Evolutionary conservation across 2,797 vertebrate species (phyloP), one percentile per base, ranked within the genome.

Genomic region (Sarcophilus harrisii): DNA sequence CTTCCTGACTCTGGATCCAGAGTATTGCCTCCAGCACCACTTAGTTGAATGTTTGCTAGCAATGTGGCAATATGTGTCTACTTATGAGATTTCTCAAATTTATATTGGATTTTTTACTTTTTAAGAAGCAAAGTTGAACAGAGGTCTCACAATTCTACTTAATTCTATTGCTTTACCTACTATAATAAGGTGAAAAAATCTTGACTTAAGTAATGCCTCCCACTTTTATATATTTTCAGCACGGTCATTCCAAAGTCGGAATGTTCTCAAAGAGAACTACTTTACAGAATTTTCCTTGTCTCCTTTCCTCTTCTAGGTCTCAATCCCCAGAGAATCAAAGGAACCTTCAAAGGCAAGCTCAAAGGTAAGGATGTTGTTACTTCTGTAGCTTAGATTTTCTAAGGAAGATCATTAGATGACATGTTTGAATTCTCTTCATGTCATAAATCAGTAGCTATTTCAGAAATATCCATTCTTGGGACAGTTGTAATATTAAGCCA

Each of bases 341-440:
- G 38, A 57, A 10, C 91, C 32, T 92, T 91, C 89, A 32, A 14
- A 0, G 49, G 45, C 81, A 52, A n/a, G 45, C 57, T 92, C 93
- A 59, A 90, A 96, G 60, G n/a, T 94, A 24, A 96, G 38, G 92
- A 92, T 0, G 18, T 87, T 93, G 57, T 55, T 93, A 90, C 93
- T 54, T 57, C 87, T 87, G 90, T 59, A 94, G 92, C 54, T 92
- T n/a, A 95, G 93, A 91, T 87, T 45, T 28, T 57, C 49, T 52
- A 58, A 60, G 94, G 58, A 13, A 38, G 90, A 1, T 49, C 52
- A 11, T 92, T 57, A 12, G 16, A 57, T 57, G 95, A 91, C 57
- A 62, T 0, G 1, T 49, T 90, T 30, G 9, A 87, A 45, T 87
- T 24, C 32, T 13, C 32, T 81, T 90, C 13, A 24, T 59, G 0